Evolutionary conservation across 2,888 invertebrate species (phyloP), one percentile per base, ranked within the genome.

Genomic region (Cynaeus angustus): DNA sequence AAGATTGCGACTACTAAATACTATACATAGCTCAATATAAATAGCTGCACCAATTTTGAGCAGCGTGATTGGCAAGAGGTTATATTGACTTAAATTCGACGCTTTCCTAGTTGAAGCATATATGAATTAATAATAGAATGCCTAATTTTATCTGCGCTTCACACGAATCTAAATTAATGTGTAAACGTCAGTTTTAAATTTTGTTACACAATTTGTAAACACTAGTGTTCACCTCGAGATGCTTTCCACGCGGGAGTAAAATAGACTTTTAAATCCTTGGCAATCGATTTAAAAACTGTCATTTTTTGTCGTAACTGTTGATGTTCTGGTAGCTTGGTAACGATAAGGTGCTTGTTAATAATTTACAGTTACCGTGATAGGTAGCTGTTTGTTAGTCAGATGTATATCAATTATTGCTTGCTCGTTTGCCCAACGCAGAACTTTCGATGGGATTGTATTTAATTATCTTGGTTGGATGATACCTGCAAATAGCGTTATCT

Each of bases 121-220:
- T 68, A 70, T 73, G 74, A 74, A 72, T 74, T 76, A 77, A 77
- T 76, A 76, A 77, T 77, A 77, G 77, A 72, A 68, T 59, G 28
- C 64, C 75, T 75, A 74, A 74, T 69, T 69, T 73, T 75, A 75
- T 71, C 65, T 59, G 7, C 62, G 61, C 68, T 71, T 62, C 70
- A 53, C 73, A 69, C 66, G 68, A 69, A 64, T 70, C 74, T 68
- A 68, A 70, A 72, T 71, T 74, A 66, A 70, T 70, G 70, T 67
- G 56, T 70, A 70, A 70, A 62, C 67, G 59, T 70, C 70, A 56
- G 66, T 62, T 64, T 70, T 43, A 62, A 70, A 70, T 53, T 67
- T 50, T 28, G 70, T 70, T 67, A 64, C 70, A 70, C 70, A 70
- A 70, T 70, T 70, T 67, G 70, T 70, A 67, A 68, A 64, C 68